Conservation (phyloP, 2,113 vertebrate genomes). For the Anoura caudifer region DNA sequence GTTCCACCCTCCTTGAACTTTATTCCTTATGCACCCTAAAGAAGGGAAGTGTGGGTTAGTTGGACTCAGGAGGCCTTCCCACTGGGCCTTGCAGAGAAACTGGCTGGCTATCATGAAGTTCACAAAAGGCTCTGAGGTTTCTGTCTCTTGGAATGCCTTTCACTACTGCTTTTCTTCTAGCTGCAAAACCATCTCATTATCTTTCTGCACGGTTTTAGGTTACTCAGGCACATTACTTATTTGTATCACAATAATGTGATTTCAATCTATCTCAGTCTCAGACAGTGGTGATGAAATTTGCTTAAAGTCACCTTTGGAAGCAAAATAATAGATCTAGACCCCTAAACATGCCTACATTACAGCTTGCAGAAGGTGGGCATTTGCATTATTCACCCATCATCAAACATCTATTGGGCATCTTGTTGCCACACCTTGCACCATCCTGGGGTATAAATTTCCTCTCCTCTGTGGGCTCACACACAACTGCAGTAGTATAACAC, state of each 20-base stretch:
- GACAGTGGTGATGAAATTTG: background rate
- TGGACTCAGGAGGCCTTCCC: background rate
- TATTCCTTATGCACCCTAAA: background rate
- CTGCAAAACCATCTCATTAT: background rate
- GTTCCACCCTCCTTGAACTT: conserved; percentile 7
- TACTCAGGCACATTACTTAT: background rate
- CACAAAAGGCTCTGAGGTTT: background rate
- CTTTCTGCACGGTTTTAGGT: conserved; percentile 25
- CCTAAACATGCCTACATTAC: background rate
- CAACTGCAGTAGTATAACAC: background rate
- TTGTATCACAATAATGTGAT: background rate
- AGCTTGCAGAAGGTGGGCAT: background rate
- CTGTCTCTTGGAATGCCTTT: conserved; percentile 12
- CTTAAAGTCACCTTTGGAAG: background rate
- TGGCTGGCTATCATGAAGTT: background rate
- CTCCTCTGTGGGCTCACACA: background rate
- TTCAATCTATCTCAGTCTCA: background rate
- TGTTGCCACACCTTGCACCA: background rate
- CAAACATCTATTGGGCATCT: background rate
- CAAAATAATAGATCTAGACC: background rate
- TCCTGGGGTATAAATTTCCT: background rate
- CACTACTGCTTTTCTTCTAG: background rate
- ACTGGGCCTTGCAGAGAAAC: background rate
- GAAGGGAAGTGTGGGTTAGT: background rate
- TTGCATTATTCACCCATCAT: background rate